These are phyloP conservation scores for Pachycephus smyrnensis DNA, from an alignment of 2,888 invertebrate species.

Conservation along the genomic window DNA sequence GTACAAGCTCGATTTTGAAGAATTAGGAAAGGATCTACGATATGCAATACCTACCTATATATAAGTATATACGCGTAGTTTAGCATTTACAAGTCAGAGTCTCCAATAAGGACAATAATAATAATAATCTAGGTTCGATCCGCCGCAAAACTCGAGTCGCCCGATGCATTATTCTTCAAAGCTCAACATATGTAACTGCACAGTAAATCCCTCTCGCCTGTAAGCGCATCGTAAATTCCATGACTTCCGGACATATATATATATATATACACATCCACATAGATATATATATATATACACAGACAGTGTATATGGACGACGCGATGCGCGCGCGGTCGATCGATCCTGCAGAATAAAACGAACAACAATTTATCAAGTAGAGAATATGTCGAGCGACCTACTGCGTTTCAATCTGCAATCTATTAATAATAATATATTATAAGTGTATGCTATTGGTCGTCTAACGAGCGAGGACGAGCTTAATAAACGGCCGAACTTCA, in stretches of 20 bases:
- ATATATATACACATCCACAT: not conserved
- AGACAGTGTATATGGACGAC: not conserved
- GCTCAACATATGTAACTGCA: not conserved
- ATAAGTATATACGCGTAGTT: not conserved
- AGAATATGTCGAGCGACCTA: conserved; percentile 29
- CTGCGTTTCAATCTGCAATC: conserved; percentile 5
- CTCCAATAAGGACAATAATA: not conserved
- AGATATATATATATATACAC: not conserved
- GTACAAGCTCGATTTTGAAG: not conserved
- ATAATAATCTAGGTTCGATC: not conserved
- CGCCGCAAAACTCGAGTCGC: not conserved
- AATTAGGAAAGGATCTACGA: not conserved
- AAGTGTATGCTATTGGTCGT: not conserved
- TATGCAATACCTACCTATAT: not conserved
- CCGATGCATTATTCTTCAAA: not conserved
- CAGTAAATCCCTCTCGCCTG: not conserved
- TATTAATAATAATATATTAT: not conserved
- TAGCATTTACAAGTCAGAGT: not conserved
- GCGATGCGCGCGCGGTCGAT: not conserved
- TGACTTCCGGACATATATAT: not conserved
- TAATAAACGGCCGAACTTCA: not conserved
- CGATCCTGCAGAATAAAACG: conserved; percentile 19
- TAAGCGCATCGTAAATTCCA: not conserved
- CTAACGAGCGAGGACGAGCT: not conserved
- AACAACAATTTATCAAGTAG: conserved; percentile 14